Base-by-base conservation (phyloP, 2,113 vertebrate species). In the Xyrauchen texanus region DNA sequence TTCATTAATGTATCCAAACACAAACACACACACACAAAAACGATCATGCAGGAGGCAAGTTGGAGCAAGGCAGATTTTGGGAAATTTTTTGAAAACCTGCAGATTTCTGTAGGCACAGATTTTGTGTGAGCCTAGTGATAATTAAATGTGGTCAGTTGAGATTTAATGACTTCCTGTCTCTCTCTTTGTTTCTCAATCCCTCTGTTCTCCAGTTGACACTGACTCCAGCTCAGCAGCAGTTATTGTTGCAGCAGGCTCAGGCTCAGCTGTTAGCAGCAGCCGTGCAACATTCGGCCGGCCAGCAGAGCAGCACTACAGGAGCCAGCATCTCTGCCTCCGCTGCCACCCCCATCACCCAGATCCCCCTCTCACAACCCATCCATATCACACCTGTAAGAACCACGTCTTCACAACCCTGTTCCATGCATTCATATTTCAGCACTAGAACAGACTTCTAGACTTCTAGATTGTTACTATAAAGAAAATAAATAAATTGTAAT, bases 291-390 rank as follows among this genome's bases (percentile, higher is more conserved):
- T 98, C 98, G 2, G 96, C 96, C 91, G 96, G 86, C 89, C 97
- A 99, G 90, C 98, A 99, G 93, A 97, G 94, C 93, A 93, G 93
- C 83, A 96, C 96, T 84, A 96, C 95, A 2, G 98, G 98, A 83
- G 96, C 97, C 87, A 97, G 91, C 93, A 99, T 99, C 95, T 99
- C 97, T 4, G 97, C 98, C 88, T 95, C 96, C n/a, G 97, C 97
- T 88, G 97, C 96, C 85, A 95, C 98, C 2, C 98, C 98, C 84
- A 97, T 99, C 89, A 98, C 97, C 76, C 98, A 99, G 93, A 95
- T 99, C 81, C 96, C 97, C 86, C 92, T 98, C 82, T 96, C 96
- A 57, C 98, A 99, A 92, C 96, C 98, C 89, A 97, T 99, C 88
- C 98, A 98, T 93, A 97, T 99, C 81, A 94, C 96, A 88, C 92